A percentile compares a stretch with the other conserved stretches of the same genome.
Conservation (phyloP, 2,888 invertebrate genomes). For the Amphiduros pacificus region DNA sequence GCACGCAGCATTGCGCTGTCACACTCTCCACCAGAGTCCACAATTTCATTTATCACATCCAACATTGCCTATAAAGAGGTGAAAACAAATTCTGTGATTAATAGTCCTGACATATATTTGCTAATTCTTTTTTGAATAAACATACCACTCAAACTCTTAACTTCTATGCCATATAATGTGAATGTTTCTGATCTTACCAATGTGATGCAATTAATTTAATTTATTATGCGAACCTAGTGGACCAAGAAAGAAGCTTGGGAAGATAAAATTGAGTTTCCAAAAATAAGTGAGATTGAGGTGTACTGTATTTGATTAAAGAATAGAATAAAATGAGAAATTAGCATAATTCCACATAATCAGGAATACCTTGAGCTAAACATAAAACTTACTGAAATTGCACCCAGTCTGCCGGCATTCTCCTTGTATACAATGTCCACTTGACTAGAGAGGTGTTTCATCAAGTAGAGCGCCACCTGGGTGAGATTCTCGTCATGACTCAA, state of each 20-base stretch:
- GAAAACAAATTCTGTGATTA: neutral
- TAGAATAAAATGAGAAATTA: no score
- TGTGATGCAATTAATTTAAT: no score
- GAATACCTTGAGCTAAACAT: neutral
- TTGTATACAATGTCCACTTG: conserved; percentile 14
- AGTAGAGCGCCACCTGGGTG: conserved; percentile 6
- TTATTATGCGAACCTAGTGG: no score
- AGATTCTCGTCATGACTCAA: conserved; percentile 5
- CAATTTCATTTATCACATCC: conserved; percentile 5
- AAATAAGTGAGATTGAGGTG: no score
- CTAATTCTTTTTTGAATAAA: no score
- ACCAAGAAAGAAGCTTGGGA: no score
- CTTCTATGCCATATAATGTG: no score
- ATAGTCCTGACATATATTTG: no score
- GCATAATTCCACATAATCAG: neutral
- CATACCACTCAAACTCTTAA: no score
- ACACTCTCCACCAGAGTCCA: neutral
- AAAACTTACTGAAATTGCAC: conserved; percentile 11
- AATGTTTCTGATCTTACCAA: no score
- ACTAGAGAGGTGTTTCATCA: conserved; percentile 7
- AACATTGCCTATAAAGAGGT: conserved; percentile 9
- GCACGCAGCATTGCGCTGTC: conserved; percentile 3
- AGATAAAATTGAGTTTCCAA: no score
- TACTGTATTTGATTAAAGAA: no score
- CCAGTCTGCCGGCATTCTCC: conserved; percentile 7